Conservation (phyloP, 2,797 vertebrate species). For the Pangasius macronema region DNA sequence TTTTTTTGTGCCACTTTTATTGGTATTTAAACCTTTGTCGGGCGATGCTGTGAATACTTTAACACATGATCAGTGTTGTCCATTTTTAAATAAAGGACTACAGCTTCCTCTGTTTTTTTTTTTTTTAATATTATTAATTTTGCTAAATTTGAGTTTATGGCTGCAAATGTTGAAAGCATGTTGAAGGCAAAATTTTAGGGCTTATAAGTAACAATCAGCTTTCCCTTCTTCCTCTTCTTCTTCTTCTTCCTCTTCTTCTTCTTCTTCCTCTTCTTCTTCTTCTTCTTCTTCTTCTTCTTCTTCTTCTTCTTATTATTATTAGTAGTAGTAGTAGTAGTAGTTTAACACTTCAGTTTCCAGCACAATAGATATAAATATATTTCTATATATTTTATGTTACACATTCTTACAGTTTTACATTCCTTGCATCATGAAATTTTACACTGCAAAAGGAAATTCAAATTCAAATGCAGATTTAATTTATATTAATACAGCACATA, state of each 20-base stretch:
- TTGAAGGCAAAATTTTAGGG: neutral
- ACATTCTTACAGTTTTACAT: neutral
- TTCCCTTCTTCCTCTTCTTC: neutral
- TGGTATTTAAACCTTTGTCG: neutral
- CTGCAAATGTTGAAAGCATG: neutral
- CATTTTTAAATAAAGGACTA: neutral
- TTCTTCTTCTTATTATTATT: neutral
- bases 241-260: neutral
- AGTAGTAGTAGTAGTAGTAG: no score
- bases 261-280: neutral
- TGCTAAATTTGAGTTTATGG: neutral
- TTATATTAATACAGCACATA: neutral
- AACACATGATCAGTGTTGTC: neutral
- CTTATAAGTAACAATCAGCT: neutral
- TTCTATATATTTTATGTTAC: neutral
- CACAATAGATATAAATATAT: neutral
- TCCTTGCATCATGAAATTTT: neutral
- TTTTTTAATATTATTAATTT: neutral
- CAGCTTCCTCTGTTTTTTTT: neutral
- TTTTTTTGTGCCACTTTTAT: neutral
- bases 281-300: neutral
- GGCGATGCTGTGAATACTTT: neutral
- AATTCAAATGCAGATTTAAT: neutral
- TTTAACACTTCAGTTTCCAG: neutral
- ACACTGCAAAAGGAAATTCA: neutral